Evolutionary conservation across 2,113 vertebrate genomes (phyloP), one percentile per base, ranked within the genome.

Genomic region (Phrynocephalus versicolor): DNA sequence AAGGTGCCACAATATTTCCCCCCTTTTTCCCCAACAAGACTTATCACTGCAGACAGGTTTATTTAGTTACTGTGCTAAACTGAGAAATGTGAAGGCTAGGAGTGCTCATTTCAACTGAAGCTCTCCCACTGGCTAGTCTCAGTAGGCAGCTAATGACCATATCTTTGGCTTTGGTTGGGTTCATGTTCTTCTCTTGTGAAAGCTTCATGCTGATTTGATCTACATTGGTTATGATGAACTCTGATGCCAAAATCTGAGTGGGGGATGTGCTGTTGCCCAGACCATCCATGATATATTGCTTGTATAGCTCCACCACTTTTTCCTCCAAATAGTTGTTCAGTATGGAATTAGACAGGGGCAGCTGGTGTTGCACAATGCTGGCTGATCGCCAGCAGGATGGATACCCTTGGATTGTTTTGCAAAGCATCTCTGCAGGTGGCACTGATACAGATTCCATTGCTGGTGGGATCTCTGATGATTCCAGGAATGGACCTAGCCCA

Each of bases 181-280:
- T 98, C 93, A 99, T 94, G 60, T 99, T 98, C 83, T 97, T 97
- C 73, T 99, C 98, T 76, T 96, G 96, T 35, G 97, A 99, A 88
- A 99, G 94, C 92, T 98, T 98, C 87, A 96, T 90, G 78, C 97
- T 99, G 93, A 99, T 98, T 93, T 98, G 98, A 93, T 99, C 98
- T 58, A 99, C 95, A 1, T 96, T 99, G 69, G 96, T 97, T 94
- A 99, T 97, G 79, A 99, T 95, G 5, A 98, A 94, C 90, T 99
- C 98, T 0, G 98, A 99, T 60, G 95, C 97, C 93, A 99, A 95
- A 90, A 99, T 96, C 58, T 97, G 96, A 70, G 96, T 97, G 18
- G 97, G 94, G 15, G 97, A 96, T 16, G 94, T 85, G 87, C 79
- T 96, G 90, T 92, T 96, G 85, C 83, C 93, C 84, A 96, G 96